A percentile compares a stretch with the other conserved stretches of the same genome.
These are phyloP conservation scores for Corydoras sp. DNA, from an alignment of 2,113 vertebrate species.

Conservation along the genomic window DNA sequence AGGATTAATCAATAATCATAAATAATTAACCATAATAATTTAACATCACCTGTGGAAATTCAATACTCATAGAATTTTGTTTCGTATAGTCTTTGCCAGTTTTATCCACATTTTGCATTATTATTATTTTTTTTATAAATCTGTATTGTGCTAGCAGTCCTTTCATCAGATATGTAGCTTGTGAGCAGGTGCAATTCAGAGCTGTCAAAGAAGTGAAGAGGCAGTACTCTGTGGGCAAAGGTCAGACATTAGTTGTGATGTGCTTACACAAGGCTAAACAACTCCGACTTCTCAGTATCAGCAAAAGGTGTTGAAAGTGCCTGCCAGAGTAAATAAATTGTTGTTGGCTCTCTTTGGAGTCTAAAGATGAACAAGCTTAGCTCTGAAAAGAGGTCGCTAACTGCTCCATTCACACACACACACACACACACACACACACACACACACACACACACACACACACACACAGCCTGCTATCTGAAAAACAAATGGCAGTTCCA, in stretches of 20 bases:
- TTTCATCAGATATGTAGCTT: not conserved
- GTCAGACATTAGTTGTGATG: not conserved
- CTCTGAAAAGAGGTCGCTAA: too few relatives aligned
- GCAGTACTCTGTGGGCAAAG: slow-evolving; percentile 1
- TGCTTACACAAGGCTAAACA: not conserved
- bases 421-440: slow-evolving; percentile 4
- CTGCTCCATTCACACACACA: not conserved
- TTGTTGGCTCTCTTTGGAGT: not conserved
- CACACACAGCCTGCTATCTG: not conserved
- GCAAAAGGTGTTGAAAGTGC: slow-evolving; percentile 15
- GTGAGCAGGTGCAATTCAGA: not conserved
- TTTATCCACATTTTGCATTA: too few relatives aligned
- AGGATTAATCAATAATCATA: not conserved
- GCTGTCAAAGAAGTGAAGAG: slow-evolving; percentile 1
- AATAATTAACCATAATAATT: too few relatives aligned
- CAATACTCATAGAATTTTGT: too few relatives aligned
- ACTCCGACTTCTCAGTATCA: not conserved
- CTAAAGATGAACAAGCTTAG: not conserved
- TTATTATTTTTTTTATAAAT: too few relatives aligned
- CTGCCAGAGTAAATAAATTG: slow-evolving; percentile 6
- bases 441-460: not conserved
- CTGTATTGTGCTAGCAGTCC: not conserved
- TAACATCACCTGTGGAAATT: too few relatives aligned
- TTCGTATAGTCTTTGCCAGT: too few relatives aligned
- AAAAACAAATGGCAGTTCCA: too few relatives aligned